Evolutionary conservation across 2,797 vertebrate genomes (phyloP).

Genomic region (Gephyroberyx darwinii): DNA sequence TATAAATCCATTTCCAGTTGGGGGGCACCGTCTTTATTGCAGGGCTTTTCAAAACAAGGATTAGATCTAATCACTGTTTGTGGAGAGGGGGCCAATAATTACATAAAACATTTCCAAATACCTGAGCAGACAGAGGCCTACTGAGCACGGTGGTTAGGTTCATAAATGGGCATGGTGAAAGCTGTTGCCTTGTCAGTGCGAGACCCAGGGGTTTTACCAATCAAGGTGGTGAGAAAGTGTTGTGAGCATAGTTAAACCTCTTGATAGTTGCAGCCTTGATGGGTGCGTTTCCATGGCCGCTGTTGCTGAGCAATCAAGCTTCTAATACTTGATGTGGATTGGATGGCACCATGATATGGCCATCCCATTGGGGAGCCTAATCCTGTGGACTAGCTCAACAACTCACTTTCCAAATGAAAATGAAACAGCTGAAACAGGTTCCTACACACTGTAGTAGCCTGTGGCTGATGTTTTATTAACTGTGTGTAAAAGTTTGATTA

Average conservation of each 20-base stretch:
- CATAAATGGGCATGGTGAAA: background rate
- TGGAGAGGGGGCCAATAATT: slow-evolving; percentile 10
- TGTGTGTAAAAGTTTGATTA: no score
- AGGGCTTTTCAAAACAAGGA: slow-evolving; percentile 24
- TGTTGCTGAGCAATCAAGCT: slow-evolving; percentile 55
- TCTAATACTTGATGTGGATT: background rate
- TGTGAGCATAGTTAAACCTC: slow-evolving; percentile 31
- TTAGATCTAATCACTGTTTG: slow-evolving; percentile 44
- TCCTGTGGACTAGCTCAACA: slow-evolving; percentile 23
- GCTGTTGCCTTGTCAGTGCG: background rate
- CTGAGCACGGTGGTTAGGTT: background rate
- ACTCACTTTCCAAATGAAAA: slow-evolving; percentile 29
- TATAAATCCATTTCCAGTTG: slow-evolving; percentile 2
- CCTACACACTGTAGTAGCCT: slow-evolving; percentile 17
- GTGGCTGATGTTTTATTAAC: background rate
- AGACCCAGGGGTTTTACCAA: slow-evolving; percentile 24
- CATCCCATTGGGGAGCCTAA: slow-evolving; percentile 14
- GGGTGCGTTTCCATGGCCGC: slow-evolving; percentile 49
- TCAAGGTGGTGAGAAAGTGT: slow-evolving; percentile 1
- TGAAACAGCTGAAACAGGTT: slow-evolving; percentile 32
- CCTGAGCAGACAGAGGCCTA: background rate
- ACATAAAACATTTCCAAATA: slow-evolving; percentile 11
- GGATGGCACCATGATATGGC: background rate
- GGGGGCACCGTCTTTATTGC: background rate
- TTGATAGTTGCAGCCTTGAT: slow-evolving; percentile 20